Conservation (phyloP, 2,797 vertebrate genomes). For the Acomys russatus region DNA sequence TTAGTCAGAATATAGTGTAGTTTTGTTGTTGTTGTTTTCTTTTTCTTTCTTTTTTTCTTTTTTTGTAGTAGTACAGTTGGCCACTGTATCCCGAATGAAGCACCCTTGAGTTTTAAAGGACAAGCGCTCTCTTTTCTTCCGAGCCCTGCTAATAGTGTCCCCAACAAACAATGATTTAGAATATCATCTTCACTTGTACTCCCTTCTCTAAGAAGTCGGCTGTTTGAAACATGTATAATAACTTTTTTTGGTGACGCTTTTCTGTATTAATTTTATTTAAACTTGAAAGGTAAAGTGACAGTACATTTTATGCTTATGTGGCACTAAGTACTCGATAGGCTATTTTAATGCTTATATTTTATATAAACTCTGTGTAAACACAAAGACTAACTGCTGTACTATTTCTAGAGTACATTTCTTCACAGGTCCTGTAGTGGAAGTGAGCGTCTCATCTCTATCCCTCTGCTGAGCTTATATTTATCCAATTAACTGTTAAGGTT, state of each 20-base stretch:
- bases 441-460: constrained; percentile 45
- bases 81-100: constrained; percentile 1
- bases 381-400: background rate
- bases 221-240: constrained; percentile 20
- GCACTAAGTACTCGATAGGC: background rate
- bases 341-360: constrained; percentile 22
- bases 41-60: constrained; percentile 18
- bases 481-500: constrained; percentile 39
- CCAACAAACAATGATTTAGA: background rate
- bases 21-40: background rate
- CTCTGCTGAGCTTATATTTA: constrained; percentile 50
- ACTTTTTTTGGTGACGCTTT: constrained; percentile 16
- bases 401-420: background rate
- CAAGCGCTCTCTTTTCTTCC: background rate
- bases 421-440: constrained; percentile 44
- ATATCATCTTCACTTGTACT: background rate
- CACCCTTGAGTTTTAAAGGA: constrained; percentile 27
- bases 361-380: background rate
- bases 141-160: background rate
- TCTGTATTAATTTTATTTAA: background rate
- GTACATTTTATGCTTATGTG: background rate
- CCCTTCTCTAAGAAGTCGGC: background rate
- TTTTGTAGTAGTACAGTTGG: background rate
- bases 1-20: background rate
- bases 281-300: background rate